These are phyloP conservation scores for Beroe ovata DNA, from an alignment of 37 sponge, comb jelly and placozoan species.

Conservation along the genomic window DNA sequence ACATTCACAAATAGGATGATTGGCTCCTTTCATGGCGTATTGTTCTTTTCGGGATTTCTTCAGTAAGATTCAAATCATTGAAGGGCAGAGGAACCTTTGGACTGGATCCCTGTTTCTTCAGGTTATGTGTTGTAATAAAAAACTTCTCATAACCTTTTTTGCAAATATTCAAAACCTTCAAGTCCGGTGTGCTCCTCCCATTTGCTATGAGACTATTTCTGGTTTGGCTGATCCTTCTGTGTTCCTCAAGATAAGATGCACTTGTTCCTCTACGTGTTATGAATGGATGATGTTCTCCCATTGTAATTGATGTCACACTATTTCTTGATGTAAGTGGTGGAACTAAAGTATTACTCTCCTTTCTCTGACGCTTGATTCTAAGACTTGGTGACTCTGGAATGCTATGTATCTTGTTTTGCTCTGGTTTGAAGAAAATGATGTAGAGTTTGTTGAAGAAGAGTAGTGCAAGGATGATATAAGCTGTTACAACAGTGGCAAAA, in stretches of 20 bases:
- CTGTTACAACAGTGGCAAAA: not conserved
- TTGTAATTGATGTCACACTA: not conserved
- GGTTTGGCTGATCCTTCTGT: not conserved
- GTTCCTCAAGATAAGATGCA: not conserved
- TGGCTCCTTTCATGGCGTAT: not conserved
- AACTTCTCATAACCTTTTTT: not conserved
- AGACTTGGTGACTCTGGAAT: conserved; percentile 60
- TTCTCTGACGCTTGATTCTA: conserved; percentile 12
- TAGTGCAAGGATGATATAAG: not conserved
- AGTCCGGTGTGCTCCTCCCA: not conserved
- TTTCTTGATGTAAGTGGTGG: not conserved
- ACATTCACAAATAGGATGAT: not conserved
- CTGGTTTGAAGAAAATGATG: conserved; percentile 49
- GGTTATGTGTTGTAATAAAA: not conserved
- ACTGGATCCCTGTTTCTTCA: not conserved
- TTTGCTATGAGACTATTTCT: not conserved
- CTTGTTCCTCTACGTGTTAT: not conserved
- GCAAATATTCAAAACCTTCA: not conserved
- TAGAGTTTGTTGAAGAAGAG: conserved; percentile 52
- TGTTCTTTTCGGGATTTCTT: not conserved
- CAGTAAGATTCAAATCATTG: not conserved
- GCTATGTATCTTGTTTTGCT: conserved; percentile 54
- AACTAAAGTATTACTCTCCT: not conserved
- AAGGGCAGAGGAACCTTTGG: too few relatives aligned
- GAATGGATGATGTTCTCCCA: not conserved